phyloP scores from a whole-genome alignment of 2,888 invertebrate genomes.

The Rhamphomyia laevipes region DNA sequence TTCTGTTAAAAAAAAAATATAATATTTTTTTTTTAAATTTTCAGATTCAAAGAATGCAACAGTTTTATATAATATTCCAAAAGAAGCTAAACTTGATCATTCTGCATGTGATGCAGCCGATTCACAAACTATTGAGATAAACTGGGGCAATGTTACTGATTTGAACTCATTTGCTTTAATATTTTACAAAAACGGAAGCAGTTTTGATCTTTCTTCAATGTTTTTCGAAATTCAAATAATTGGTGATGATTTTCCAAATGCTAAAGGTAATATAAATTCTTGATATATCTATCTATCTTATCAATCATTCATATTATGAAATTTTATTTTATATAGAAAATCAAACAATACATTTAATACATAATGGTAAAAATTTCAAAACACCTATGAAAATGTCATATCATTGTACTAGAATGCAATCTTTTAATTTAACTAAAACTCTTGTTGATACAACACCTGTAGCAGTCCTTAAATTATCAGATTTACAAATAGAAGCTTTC shows the following conservation, averaged over 20 bases:
- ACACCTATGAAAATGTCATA: constrained; percentile 57
- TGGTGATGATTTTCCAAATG: constrained; percentile 31
- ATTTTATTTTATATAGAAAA: constrained; percentile 23
- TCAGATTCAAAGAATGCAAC: constrained; percentile 27
- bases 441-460: constrained; percentile 17
- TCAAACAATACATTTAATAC: constrained; percentile 38
- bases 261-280: constrained; percentile 25
- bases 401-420: constrained; percentile 51
- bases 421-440: constrained; percentile 42
- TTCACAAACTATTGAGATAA: constrained; percentile 38
- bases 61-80: constrained; percentile 38
- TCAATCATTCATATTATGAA: not conserved
- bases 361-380: constrained; percentile 43
- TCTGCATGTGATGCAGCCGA: constrained; percentile 35
- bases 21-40: no score
- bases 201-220: constrained; percentile 27
- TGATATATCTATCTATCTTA: not conserved
- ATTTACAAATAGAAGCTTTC: constrained; percentile 67
- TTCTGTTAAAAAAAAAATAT: no score
- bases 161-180: constrained; percentile 30
- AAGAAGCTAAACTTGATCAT: constrained; percentile 28
- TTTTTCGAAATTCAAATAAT: constrained; percentile 24
- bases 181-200: constrained; percentile 36
- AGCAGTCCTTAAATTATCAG: constrained; percentile 46
- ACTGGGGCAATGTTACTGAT: constrained; percentile 21